These are phyloP conservation scores for Thalassarche chlororhynchos DNA, from an alignment of 2,113 vertebrate species.

Conservation along the genomic window DNA sequence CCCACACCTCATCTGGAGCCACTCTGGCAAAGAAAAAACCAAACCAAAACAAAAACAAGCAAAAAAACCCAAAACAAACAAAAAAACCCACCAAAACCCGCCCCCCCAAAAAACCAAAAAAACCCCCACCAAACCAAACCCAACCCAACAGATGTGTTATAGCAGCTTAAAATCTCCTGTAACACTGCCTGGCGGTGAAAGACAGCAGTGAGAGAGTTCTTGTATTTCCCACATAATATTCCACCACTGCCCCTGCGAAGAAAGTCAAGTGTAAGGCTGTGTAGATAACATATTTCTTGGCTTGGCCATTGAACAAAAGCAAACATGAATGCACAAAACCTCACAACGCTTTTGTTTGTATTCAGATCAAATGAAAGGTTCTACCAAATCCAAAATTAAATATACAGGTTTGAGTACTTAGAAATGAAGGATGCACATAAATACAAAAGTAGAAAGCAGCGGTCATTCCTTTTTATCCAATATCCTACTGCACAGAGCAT, in stretches of 20 bases:
- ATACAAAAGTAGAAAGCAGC: background rate
- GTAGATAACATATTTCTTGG: background rate
- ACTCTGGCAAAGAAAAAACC: no score
- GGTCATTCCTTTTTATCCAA: fast-evolving
- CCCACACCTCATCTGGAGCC: background rate
- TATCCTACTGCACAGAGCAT: background rate
- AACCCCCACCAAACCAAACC: no score
- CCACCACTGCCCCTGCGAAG: background rate
- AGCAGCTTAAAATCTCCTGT: background rate
- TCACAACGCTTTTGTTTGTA: background rate
- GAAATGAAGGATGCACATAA: background rate
- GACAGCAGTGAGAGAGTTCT: background rate
- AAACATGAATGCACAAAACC: background rate
- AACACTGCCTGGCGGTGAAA: background rate
- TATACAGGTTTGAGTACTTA: background rate
- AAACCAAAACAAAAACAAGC: no score
- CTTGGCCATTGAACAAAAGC: background rate
- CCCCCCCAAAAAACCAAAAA: no score
- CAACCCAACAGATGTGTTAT: background rate
- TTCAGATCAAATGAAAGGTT: background rate
- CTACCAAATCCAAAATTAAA: background rate
- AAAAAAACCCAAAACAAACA: no score
- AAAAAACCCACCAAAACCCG: no score
- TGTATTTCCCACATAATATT: background rate
- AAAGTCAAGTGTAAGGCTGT: background rate